Percentiles rank a stretch among this genome's conserved stretches.
Evolutionary conservation across 2,113 vertebrate species (phyloP).

Genomic region (Pipra filicauda): DNA sequence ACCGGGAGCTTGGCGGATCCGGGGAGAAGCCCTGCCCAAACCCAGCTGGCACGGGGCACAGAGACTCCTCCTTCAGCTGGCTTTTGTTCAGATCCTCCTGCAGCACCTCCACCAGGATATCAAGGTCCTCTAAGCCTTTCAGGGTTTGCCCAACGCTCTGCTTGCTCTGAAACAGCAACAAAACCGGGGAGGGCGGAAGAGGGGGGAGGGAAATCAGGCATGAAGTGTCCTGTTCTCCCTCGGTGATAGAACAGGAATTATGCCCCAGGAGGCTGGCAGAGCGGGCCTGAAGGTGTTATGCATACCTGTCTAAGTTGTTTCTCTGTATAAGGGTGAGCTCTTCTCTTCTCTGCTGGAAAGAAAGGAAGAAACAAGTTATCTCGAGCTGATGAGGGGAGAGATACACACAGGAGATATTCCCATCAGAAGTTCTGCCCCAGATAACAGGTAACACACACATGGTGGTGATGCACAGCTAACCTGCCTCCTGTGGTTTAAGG

Average conservation of each 20-base stretch:
- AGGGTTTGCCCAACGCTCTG: not conserved
- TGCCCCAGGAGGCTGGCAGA: slow-evolving; percentile 32
- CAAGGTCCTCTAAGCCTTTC: slow-evolving; percentile 82
- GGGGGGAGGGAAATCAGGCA: slow-evolving; percentile 13
- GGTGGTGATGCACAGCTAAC: not conserved
- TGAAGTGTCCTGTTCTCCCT: slow-evolving; percentile 41
- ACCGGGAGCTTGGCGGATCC: not conserved
- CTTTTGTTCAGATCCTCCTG: slow-evolving; percentile 81
- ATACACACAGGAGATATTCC: not conserved
- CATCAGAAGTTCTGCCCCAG: not conserved
- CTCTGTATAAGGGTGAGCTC: slow-evolving; percentile 70
- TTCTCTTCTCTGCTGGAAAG: slow-evolving; percentile 71
- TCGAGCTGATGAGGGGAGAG: not conserved
- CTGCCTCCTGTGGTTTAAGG: not conserved
- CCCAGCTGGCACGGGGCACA: not conserved
- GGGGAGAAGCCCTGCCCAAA: not conserved
- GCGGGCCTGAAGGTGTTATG: not conserved
- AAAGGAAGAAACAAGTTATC: not conserved
- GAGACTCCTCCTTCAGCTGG: not conserved
- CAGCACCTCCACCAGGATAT: slow-evolving; percentile 84
- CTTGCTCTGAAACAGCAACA: slow-evolving; percentile 68
- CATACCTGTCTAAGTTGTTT: slow-evolving; percentile 70
- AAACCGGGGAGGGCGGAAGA: not conserved
- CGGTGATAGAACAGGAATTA: not conserved
- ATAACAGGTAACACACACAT: too few relatives aligned